A percentile compares a stretch with the other conserved stretches of the same genome.
phyloP scores from a whole-genome alignment of 2,888 invertebrate species.

The Agapetus fuscipes region DNA sequence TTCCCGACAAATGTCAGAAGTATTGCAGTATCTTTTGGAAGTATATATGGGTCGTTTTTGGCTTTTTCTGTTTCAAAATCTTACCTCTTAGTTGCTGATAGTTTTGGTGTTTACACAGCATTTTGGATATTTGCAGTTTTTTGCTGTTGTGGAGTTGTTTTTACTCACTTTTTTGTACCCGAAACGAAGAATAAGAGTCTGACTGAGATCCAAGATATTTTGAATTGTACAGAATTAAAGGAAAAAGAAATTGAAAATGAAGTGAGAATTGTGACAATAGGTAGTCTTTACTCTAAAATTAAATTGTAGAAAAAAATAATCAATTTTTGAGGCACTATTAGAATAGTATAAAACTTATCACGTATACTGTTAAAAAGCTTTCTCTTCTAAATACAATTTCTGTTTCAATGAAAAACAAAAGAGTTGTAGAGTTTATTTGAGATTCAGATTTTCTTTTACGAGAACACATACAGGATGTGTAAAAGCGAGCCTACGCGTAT shows the following conservation, averaged over 20 bases:
- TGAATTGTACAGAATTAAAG: slow-evolving; percentile 4
- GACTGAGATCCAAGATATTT: slow-evolving; percentile 35
- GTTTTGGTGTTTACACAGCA: slow-evolving; percentile 34
- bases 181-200: slow-evolving; percentile 44
- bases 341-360: not conserved
- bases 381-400: not conserved
- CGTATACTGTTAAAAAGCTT: not conserved
- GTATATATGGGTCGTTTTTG: slow-evolving; percentile 40
- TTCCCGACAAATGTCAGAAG: slow-evolving; percentile 48
- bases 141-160: slow-evolving; percentile 31
- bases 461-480: no score
- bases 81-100: slow-evolving; percentile 32
- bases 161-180: slow-evolving; percentile 34
- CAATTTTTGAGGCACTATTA: not conserved
- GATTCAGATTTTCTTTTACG: no score
- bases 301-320: not conserved
- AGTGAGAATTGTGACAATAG: not conserved
- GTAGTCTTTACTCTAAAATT: not conserved
- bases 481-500: no score
- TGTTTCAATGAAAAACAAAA: no score
- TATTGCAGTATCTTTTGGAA: slow-evolving; percentile 43
- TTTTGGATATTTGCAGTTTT: slow-evolving; percentile 36
- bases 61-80: slow-evolving; percentile 38
- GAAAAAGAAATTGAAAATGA: not conserved
- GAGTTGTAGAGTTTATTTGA: no score